These are phyloP conservation scores for Elymnias hypermnestra DNA, from an alignment of 1,140 invertebrate genomes.

Conservation along the genomic window DNA sequence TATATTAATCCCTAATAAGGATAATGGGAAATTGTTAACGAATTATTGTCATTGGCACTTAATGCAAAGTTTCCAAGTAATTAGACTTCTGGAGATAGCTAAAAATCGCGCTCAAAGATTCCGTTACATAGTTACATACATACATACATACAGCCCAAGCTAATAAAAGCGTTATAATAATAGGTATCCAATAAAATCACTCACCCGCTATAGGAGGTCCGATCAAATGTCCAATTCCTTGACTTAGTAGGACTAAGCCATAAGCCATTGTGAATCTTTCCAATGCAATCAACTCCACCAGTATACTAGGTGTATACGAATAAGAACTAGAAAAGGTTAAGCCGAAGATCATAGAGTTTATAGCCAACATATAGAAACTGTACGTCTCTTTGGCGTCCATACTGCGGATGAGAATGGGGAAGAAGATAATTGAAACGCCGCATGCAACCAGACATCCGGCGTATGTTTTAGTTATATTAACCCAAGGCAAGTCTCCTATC, in stretches of 20 bases:
- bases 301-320: constrained; percentile 90
- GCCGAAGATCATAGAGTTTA: constrained; percentile 83
- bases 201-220: constrained; percentile 82
- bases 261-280: constrained; percentile 92
- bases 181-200: too few relatives aligned
- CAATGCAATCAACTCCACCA: constrained; percentile 86
- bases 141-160: too few relatives aligned
- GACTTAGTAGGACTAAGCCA: constrained; percentile 90
- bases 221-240: constrained; percentile 83
- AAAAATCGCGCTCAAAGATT: too few relatives aligned
- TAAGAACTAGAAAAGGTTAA: constrained; percentile 91
- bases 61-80: too few relatives aligned
- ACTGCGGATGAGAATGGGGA: constrained; percentile 77
- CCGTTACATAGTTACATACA: too few relatives aligned
- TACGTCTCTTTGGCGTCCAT: constrained; percentile 68
- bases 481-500: constrained; percentile 92
- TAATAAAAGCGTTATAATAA: too few relatives aligned
- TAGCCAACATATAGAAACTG: constrained; percentile 78
- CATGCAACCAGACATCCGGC: constrained; percentile 85
- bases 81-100: too few relatives aligned
- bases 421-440: constrained; percentile 82
- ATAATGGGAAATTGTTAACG: too few relatives aligned
- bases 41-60: too few relatives aligned
- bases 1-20: too few relatives aligned
- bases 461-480: constrained; percentile 89